Percentiles rank a stretch among this genome's conserved stretches.
These are phyloP conservation scores for Troides aeacus DNA, from an alignment of 2,888 invertebrate species.

Conservation along the genomic window DNA sequence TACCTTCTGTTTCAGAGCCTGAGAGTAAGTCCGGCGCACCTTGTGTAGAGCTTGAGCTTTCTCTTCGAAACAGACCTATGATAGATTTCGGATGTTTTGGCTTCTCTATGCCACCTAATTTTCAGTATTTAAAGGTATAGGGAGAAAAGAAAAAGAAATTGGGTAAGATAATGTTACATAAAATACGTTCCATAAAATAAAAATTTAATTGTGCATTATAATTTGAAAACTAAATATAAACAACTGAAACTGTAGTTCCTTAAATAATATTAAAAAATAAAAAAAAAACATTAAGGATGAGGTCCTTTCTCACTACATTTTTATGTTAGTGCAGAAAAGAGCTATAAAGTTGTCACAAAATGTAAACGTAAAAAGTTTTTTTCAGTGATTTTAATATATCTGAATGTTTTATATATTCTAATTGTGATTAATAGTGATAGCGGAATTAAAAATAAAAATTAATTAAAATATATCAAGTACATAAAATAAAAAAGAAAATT, in stretches of 20 bases:
- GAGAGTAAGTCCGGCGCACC: conserved; percentile 74
- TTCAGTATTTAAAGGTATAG: conserved; percentile 46
- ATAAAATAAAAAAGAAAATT: neutral
- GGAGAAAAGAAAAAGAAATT: conserved; percentile 50
- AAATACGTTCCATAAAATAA: conserved; percentile 27
- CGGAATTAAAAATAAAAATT: neutral
- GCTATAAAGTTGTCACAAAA: neutral
- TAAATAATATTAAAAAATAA: neutral
- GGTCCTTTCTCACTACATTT: neutral
- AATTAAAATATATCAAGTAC: neutral
- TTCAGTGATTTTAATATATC: too few species aligned
- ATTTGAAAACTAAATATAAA: conserved; percentile 11
- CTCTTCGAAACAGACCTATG: conserved; percentile 92
- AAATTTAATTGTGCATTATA: conserved; percentile 3
- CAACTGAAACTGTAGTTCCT: conserved; percentile 2
- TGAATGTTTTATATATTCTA: neutral
- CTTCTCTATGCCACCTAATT: conserved; percentile 90
- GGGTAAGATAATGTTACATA: conserved; percentile 53
- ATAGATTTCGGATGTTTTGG: conserved; percentile 92
- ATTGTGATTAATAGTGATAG: neutral
- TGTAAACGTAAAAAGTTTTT: neutral
- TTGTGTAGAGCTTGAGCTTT: conserved; percentile 87
- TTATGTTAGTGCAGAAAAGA: neutral
- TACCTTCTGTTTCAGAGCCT: conserved; percentile 80
- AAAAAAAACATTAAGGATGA: neutral